Evolutionary conservation across 2,797 vertebrate genomes (phyloP), one percentile per base, ranked within the genome.

Genomic region (Sandelia bainsii): DNA sequence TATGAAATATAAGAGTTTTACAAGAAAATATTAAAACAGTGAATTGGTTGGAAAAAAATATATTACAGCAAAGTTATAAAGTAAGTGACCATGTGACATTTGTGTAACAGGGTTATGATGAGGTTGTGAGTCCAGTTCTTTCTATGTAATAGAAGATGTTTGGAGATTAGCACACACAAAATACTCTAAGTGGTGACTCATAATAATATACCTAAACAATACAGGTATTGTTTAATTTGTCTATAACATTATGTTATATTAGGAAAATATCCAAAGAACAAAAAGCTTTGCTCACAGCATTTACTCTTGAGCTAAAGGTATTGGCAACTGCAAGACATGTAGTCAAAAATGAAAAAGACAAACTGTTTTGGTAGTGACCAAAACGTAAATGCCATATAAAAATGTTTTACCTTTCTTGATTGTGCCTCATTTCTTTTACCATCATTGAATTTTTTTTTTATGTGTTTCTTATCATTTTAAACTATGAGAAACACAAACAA

Each of bases 401-500:
- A 34, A 8, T 8, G 9, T 34, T 34, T 34, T 34, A 8, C 8
- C 8, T 9, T 34, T 34, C 2, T 34, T 34, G 8, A 34, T 8
- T 34, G 32, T 34, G 8, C 7, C 32, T 34, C 8, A 8, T 34
- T 34, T 34, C 32, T 34, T 34, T 34, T 34, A 9, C 32, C 9
- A 9, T 34, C 1, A 34, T 34, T 34, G 2, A 9, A 34, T 2
- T 34, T 34, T 8, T 34, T 25, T 25, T 25, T 25, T 25, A 25
- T 34, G 7, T 34, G 8, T 34, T 8, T 34, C 8, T 34, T 3
- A 1, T 34, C 1, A 34, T 34, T 8, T 1, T 34, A 37, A 49
- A 54, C 48, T 48, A 23, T 37, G 34, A 64, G 44, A 53, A 66
- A 75, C 62, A 86, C 56, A 82, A 81, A 79, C 62, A 56, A 13